Percentiles rank a stretch among this genome's conserved stretches.
Evolutionary conservation across 2,113 vertebrate species (phyloP).

Genomic region (Pardalotus punctatus): DNA sequence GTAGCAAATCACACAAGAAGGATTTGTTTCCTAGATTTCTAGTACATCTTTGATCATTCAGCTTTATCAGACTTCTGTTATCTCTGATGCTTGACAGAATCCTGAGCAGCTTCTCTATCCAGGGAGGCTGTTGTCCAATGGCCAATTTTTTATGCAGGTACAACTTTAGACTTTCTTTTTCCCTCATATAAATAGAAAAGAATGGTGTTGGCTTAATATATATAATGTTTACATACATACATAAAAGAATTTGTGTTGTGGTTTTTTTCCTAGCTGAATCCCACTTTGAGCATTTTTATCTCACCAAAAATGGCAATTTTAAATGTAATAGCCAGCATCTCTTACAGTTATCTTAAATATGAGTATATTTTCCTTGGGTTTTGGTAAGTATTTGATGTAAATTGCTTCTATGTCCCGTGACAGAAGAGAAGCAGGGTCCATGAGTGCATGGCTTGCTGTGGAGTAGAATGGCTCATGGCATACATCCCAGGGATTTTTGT

Average conservation of each 20-base stretch:
- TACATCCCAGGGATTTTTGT: neutral
- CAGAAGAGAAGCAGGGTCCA: neutral
- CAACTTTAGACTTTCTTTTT: neutral
- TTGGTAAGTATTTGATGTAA: neutral
- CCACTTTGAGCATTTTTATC: neutral
- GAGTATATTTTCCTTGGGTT: neutral
- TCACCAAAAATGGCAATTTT: neutral
- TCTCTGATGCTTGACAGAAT: neutral
- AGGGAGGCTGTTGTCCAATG: neutral
- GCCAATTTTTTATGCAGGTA: neutral
- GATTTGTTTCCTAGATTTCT: neutral
- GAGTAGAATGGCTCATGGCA: neutral
- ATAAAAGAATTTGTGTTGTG: rapidly evolving
- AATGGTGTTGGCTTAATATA: neutral
- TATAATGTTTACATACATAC: too few species aligned
- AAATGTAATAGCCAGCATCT: neutral
- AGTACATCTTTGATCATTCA: neutral
- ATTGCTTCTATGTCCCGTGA: neutral
- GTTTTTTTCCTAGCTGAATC: neutral
- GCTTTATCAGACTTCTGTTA: neutral
- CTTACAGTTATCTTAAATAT: neutral
- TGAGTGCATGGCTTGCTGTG: neutral
- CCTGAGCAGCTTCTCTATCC: neutral
- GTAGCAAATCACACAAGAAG: neutral
- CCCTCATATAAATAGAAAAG: neutral